Conservation (phyloP, 2,888 invertebrate species). For the Tenthredo amoena region DNA sequence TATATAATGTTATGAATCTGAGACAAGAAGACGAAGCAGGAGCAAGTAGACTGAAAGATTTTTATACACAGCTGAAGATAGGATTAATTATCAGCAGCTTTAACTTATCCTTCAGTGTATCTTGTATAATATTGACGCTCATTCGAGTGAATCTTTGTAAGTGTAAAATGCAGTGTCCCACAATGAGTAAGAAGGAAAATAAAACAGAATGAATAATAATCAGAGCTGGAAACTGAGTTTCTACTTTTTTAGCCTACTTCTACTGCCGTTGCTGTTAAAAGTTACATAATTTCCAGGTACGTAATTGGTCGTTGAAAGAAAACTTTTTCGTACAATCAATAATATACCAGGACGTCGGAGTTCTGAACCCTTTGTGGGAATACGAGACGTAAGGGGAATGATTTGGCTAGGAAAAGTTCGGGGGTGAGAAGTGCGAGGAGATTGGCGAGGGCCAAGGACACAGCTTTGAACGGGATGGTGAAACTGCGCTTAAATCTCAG, state of each 20-base stretch:
- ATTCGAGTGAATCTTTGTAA: not conserved
- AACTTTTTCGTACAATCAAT: slow-evolving; percentile 26
- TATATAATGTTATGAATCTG: not conserved
- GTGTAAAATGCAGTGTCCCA: not conserved
- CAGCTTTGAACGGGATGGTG: slow-evolving; percentile 19
- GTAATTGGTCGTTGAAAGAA: not conserved
- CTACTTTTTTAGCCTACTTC: too few relatives aligned
- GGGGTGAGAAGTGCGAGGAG: not conserved
- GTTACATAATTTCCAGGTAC: not conserved
- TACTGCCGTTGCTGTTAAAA: too few relatives aligned
- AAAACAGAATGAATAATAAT: not conserved
- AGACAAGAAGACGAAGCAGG: not conserved
- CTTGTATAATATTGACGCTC: not conserved
- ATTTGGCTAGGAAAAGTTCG: not conserved
- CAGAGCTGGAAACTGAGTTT: not conserved
- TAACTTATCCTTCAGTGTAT: not conserved
- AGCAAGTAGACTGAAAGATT: not conserved
- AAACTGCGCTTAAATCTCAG: slow-evolving; percentile 36
- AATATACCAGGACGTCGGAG: not conserved
- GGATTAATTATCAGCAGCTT: not conserved
- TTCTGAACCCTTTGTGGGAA: not conserved
- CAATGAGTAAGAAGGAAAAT: not conserved
- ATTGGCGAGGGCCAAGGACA: slow-evolving; percentile 44
- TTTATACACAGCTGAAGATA: not conserved
- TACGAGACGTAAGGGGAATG: not conserved